These are phyloP conservation scores for Rhinichthys klamathensis DNA, from an alignment of 2,113 vertebrate genomes.

Conservation along the genomic window DNA sequence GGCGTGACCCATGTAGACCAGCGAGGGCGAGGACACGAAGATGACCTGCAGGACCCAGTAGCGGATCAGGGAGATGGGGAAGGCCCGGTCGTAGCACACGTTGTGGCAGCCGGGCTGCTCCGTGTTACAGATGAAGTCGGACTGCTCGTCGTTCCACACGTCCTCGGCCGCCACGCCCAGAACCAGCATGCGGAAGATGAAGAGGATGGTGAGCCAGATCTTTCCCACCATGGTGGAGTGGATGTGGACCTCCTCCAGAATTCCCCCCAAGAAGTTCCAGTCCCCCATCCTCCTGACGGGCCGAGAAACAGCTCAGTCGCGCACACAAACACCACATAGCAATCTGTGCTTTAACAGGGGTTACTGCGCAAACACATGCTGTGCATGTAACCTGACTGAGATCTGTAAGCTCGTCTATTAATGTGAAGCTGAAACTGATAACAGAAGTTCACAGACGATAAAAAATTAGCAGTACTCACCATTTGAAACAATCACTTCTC, in stretches of 20 bases:
- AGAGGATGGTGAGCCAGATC: slow-evolving; percentile 91
- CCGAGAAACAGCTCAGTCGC: no score
- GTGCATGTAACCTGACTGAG: no score
- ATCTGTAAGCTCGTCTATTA: no score
- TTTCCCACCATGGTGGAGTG: slow-evolving; percentile 90
- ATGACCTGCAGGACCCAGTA: slow-evolving; percentile 92
- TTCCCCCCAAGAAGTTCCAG: slow-evolving; percentile 91
- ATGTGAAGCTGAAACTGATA: no score
- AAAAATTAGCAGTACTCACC: background rate
- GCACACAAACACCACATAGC: no score
- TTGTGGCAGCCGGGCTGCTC: slow-evolving; percentile 89
- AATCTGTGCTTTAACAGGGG: no score
- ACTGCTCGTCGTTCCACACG: slow-evolving; percentile 92
- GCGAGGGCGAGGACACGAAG: slow-evolving; percentile 88
- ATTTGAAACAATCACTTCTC: background rate
- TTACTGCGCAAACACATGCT: no score
- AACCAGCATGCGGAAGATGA: slow-evolving; percentile 89
- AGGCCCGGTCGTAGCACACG: slow-evolving; percentile 86
- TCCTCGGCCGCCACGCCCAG: slow-evolving; percentile 87
- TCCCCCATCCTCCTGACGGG: slow-evolving; percentile 79
- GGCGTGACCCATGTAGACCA: slow-evolving; percentile 91
- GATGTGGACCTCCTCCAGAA: slow-evolving; percentile 91
- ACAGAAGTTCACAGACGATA: no score
- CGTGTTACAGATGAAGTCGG: slow-evolving; percentile 88
- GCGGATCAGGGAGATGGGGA: slow-evolving; percentile 90